A percentile compares a stretch with the other conserved stretches of the same genome.
Conservation (phyloP, 2,797 vertebrate species). For the Prionace glauca region DNA sequence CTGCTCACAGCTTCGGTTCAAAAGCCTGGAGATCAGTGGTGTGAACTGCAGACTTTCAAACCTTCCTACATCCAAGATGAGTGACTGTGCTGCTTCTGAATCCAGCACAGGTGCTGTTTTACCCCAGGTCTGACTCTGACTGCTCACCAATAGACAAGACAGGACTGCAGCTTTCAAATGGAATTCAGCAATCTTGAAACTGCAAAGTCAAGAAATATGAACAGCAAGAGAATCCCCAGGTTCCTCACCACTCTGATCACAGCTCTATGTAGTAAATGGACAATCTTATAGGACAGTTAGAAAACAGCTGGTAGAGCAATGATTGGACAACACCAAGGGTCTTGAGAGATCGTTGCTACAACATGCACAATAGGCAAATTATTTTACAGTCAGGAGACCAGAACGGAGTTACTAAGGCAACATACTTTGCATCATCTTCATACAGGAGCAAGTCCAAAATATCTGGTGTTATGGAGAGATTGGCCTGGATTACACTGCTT, state of each 20-base stretch:
- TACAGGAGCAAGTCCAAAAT: not conserved
- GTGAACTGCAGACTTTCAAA: not conserved
- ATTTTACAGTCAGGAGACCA: not conserved
- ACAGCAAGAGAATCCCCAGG: not conserved
- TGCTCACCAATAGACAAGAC: not conserved
- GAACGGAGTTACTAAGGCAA: not conserved
- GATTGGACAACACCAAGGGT: not conserved
- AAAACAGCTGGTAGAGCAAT: not conserved
- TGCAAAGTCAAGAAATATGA: not conserved
- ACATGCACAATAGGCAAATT: not conserved
- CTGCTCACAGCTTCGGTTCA: not conserved
- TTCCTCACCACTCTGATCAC: too few species aligned
- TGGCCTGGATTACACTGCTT: not conserved
- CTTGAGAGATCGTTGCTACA: not conserved
- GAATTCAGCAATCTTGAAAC: not conserved
- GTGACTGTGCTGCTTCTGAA: not conserved
- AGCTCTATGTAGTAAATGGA: not conserved
- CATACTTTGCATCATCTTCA: not conserved
- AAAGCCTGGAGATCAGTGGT: not conserved
- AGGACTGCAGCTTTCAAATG: not conserved
- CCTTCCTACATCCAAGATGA: not conserved
- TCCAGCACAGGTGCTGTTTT: not conserved
- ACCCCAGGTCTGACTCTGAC: not conserved
- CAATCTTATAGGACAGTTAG: not conserved
- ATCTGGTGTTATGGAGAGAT: not conserved